A percentile compares a stretch with the other conserved stretches of the same genome.
Conservation (phyloP, 2,113 vertebrate genomes). For the Entelurus aequoreus region DNA sequence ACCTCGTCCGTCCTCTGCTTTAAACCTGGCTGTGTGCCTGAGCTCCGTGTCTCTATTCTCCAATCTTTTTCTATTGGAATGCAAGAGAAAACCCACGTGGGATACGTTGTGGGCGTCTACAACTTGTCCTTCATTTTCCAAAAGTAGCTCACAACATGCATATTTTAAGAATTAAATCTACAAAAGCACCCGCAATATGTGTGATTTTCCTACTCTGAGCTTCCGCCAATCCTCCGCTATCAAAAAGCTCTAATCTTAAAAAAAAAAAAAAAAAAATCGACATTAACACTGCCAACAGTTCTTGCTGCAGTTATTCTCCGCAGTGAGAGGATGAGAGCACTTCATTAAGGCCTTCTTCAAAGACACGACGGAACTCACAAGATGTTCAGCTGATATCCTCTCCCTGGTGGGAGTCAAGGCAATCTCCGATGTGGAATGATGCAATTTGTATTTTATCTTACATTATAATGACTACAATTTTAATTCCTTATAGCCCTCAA, state of each 20-base stretch:
- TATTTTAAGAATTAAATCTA: conserved; percentile 9
- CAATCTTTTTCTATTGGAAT: not conserved
- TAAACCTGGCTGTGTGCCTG: not conserved
- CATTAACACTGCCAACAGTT: conserved; percentile 15
- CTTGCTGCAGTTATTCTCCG: conserved; percentile 31
- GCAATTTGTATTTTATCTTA: conserved; percentile 15
- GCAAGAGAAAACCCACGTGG: not conserved
- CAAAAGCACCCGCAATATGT: conserved; percentile 2
- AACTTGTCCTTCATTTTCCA: conserved; percentile 1
- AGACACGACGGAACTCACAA: conserved; percentile 18
- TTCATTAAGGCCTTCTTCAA: conserved; percentile 40
- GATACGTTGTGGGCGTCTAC: not conserved
- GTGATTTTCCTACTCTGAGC: conserved; percentile 13
- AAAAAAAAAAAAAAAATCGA: conserved; percentile 13
- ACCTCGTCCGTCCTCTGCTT: not conserved
- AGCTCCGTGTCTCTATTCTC: not conserved
- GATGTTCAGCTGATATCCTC: conserved; percentile 45
- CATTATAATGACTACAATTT: not conserved
- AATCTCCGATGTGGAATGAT: conserved; percentile 41
- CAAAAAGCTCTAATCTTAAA: conserved; percentile 14
- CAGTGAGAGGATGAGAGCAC: conserved; percentile 27
- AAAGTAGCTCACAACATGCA: conserved; percentile 15
- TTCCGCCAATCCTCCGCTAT: conserved; percentile 24
- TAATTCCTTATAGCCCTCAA: no score
- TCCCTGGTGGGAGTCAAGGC: conserved; percentile 31